Evolutionary conservation across 2,888 invertebrate species (phyloP).

Genomic region (Ochropleura plecta): DNA sequence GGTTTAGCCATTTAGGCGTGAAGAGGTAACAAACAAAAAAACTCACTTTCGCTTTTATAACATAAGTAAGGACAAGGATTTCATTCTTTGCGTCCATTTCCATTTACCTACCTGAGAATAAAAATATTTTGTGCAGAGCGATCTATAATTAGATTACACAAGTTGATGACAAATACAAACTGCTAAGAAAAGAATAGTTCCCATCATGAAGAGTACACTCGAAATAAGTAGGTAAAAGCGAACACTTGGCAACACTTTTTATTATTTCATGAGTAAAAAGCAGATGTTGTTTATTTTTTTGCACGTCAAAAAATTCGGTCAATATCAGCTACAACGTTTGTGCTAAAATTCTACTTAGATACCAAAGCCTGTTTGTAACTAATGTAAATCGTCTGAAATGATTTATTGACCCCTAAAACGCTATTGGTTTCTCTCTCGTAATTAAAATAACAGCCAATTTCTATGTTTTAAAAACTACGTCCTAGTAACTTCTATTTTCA

Average conservation of each 20-base stretch:
- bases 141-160: no score
- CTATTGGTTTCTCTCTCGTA: slow-evolving; percentile 23
- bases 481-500: slow-evolving; percentile 4
- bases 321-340: slow-evolving; percentile 43
- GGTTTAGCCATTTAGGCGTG: no score
- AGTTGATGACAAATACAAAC: not conserved
- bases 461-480: slow-evolving; percentile 13
- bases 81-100: no score
- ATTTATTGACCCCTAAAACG: slow-evolving; percentile 37
- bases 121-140: no score
- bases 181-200: not conserved
- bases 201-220: not conserved
- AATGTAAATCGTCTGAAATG: slow-evolving; percentile 27
- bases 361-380: slow-evolving; percentile 62
- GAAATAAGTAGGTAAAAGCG: not conserved
- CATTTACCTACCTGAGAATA: no score
- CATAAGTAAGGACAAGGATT: no score
- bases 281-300: slow-evolving; percentile 36
- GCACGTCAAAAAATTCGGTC: slow-evolving; percentile 21
- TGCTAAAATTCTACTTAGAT: slow-evolving; percentile 69
- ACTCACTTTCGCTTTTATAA: no score
- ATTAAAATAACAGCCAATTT: slow-evolving; percentile 19
- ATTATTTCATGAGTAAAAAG: slow-evolving; percentile 33
- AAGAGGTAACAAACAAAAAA: no score
- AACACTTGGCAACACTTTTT: slow-evolving; percentile 10